Conservation (phyloP, 2,888 invertebrate genomes). For the Pyrochroa serraticornis region DNA sequence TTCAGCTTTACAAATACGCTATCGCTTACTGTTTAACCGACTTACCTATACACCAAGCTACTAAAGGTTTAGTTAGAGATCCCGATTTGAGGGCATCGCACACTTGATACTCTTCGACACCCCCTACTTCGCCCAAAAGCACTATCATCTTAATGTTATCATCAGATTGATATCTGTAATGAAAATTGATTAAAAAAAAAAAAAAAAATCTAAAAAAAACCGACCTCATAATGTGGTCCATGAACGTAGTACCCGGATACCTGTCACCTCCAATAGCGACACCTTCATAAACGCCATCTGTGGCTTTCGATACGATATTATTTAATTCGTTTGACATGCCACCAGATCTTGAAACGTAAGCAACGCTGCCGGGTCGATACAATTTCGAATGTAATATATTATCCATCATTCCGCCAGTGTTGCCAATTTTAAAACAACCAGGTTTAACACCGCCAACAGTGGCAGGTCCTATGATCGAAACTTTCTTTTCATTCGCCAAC, state of each 20-base stretch:
- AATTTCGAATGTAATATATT: constrained; percentile 97
- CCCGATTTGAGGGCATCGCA: constrained; percentile 83
- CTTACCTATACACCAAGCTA: constrained; percentile 97
- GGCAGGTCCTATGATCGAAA: constrained; percentile 69
- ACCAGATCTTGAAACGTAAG: constrained; percentile 97
- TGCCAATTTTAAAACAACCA: constrained; percentile 98
- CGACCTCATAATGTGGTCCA: constrained; percentile 90
- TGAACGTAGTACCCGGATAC: constrained; percentile 97
- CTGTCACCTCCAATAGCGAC: constrained; percentile 97
- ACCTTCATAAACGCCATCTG: constrained; percentile 97
- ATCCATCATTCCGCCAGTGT: constrained; percentile 99
- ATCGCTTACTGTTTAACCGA: too few species aligned
- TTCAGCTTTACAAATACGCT: too few species aligned
- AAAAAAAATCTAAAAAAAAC: not conserved
- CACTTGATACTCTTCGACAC: constrained; percentile 96
- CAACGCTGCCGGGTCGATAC: constrained; percentile 95
- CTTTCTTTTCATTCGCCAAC: constrained; percentile 77
- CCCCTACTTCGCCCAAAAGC: constrained; percentile 97
- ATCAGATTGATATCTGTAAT: constrained; percentile 69
- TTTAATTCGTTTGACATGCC: constrained; percentile 99
- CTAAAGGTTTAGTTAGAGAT: constrained; percentile 88
- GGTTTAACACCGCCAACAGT: constrained; percentile 98
- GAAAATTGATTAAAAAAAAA: not conserved
- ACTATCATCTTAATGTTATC: constrained; percentile 93
- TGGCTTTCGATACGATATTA: constrained; percentile 95